Conservation (phyloP, 1,140 invertebrate genomes). For the Aradophagus sp. region DNA sequence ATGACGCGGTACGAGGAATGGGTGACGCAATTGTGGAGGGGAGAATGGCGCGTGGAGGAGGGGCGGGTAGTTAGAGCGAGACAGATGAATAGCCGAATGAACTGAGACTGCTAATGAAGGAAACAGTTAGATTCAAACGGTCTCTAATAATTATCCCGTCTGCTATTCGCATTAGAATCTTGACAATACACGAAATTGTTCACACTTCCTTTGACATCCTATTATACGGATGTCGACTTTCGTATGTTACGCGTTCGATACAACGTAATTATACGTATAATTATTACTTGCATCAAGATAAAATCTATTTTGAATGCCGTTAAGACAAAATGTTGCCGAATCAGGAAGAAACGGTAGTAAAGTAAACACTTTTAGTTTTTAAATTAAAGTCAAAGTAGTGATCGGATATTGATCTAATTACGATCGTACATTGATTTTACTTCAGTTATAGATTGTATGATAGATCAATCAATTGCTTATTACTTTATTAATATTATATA, state of each 20-base stretch:
- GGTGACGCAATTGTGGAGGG: not conserved
- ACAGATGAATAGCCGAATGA: constrained; percentile 62
- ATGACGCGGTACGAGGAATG: constrained; percentile 42
- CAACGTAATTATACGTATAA: constrained; percentile 31
- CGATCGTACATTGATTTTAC: too few species aligned
- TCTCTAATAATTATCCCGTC: constrained; percentile 74
- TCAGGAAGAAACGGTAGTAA: too few species aligned
- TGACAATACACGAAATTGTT: constrained; percentile 75
- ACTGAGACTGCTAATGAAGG: constrained; percentile 76
- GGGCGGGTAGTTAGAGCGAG: constrained; percentile 55
- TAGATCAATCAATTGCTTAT: too few species aligned
- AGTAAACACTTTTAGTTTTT: too few species aligned
- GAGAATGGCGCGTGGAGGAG: constrained; percentile 5
- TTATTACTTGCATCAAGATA: too few species aligned
- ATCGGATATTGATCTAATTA: too few species aligned
- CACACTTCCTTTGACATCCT: constrained; percentile 73
- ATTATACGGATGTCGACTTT: constrained; percentile 65
- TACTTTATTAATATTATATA: too few species aligned
- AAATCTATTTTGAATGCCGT: too few species aligned
- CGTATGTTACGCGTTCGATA: constrained; percentile 48
- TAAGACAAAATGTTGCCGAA: too few species aligned
- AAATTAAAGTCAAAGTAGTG: too few species aligned
- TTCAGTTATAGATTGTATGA: too few species aligned
- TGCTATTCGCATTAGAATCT: constrained; percentile 70
- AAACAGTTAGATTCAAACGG: constrained; percentile 76